Percentiles rank a stretch among this genome's conserved stretches.
Evolutionary conservation across 2,888 invertebrate species (phyloP).

Genomic region (Alsophila aescularia): DNA sequence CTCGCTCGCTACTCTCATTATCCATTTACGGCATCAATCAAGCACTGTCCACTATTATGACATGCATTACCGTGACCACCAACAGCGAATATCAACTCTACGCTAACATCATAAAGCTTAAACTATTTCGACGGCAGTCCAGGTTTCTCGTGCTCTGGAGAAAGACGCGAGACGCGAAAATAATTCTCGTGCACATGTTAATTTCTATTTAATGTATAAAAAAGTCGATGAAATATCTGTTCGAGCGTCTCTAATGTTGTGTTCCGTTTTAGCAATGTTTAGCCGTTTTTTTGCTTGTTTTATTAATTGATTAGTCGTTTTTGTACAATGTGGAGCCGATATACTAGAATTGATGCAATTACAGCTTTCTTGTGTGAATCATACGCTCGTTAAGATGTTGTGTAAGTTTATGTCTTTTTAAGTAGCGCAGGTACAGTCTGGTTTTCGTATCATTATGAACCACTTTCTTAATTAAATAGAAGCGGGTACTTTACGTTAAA

Average conservation of each 20-base stretch:
- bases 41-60: conserved; percentile 25
- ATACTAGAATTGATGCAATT: conserved; percentile 20
- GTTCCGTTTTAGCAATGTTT: conserved; percentile 9
- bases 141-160: too few species aligned
- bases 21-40: conserved; percentile 28
- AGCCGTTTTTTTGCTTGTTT: conserved; percentile 6
- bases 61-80: conserved; percentile 20
- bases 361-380: conserved; percentile 23
- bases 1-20: conserved; percentile 17
- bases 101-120: background rate
- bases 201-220: conserved; percentile 18
- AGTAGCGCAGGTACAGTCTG: conserved; percentile 1
- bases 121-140: background rate
- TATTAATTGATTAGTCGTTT: conserved; percentile 5
- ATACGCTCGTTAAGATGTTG: conserved; percentile 19
- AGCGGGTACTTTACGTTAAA: too few species aligned
- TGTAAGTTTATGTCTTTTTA: conserved; percentile 19
- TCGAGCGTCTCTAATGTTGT: conserved; percentile 14
- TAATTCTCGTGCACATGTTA: conserved; percentile 23
- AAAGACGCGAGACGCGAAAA: too few species aligned
- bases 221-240: conserved; percentile 2
- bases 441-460: conserved; percentile 8
- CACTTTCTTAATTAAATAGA: conserved; percentile 8
- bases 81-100: conserved; percentile 14
- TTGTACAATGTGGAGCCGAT: background rate